Base-by-base conservation (phyloP, 2,888 invertebrate species). In the Cerastoderma edule region DNA sequence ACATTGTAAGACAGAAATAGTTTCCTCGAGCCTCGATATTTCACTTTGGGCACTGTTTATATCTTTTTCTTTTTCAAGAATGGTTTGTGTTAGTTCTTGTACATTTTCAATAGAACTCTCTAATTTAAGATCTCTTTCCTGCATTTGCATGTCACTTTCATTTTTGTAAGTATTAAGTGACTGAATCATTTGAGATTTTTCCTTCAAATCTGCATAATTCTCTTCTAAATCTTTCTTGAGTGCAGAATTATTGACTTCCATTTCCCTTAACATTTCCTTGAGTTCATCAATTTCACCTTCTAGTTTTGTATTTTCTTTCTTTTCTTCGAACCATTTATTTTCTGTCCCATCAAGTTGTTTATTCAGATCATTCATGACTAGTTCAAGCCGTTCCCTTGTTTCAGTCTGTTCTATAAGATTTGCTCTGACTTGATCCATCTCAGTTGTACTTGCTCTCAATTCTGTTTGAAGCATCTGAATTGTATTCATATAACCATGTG, bases 381-480 rank as follows among this genome's bases (percentile, higher is more conserved):
- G 53, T 27, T 73, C 57, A 28, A 33, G 33, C 13, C 39, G 27
- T 44, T 67, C 60, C 16, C 22, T 57, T 19, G 28, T 30, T 32
- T 32, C 50, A 72, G 57, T 2, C 28, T 10, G 1, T 72, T 28
- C 48, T 56, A 50, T 68, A 27, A 80, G 30, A 39, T 70, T 19
- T 24, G 19, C 32, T 65, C 64, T 56, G 6, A 63, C 44, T 27
- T 56, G 13, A 22, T 72, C 69, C 32, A 35, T 64, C 22, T 68
- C 63, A 54, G 71, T 67, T 48, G 50, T 72, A 30, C 76, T 74
- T 10, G 71, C 48, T 57, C 78, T 78, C 4, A 83, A 50, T 71
- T 85, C 85, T 44, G 27, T 67, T 46, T 85, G 84, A 19, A 85
- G 64, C 13, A 81, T 74, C 75, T 81, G 86, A 73, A 85, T 66